Base-by-base conservation (phyloP, 2,888 invertebrate species). In the Dorcus parallelipipedus region DNA sequence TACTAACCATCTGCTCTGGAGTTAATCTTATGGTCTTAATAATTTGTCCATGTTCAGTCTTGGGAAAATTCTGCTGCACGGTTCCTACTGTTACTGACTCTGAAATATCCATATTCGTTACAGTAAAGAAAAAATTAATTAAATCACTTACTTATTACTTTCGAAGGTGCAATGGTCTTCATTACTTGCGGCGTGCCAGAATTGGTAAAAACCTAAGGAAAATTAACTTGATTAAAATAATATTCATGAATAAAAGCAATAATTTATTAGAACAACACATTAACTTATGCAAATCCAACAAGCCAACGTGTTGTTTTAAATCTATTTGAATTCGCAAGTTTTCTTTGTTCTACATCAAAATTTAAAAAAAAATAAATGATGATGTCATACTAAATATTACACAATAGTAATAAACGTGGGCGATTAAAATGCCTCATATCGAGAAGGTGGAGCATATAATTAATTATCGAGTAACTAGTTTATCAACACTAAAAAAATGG, bases 11-110 rank as follows among this genome's bases (percentile, higher is more conserved):
- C 78, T 82, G 82, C 67, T 81, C 76, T 38, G 80, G 78, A 38
- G 82, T 80, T 62, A 83, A 71, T 65, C 81, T 80, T 70, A 83
- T 81, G 26, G 82, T 81, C 73, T 81, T 82, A 60, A 82, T 77
- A 59, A 78, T 71, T 54, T 58, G 54, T 17, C 58, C 58, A 17
- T 51, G 54, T n/a, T 49, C 14, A 47, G 26, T 40, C 20, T 48
- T 52, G 45, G 53, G 58, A 49, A 58, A 53, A 45, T 38, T 53
- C 26, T 49, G 50, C 40, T 45, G 51, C 26, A 56, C 40, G 17
- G 56, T 47, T 41, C 56, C 56, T 17, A 58, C 47, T 33, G 26
- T 45, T 20, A 58, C 49, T 40, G 58, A 53, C 17, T 54, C 54
- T 54, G 54, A 50, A 58, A 52, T 38, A 43, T 45, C 39, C 47